These are phyloP conservation scores for Zosterops pallidus DNA, from an alignment of 2,113 vertebrate genomes.

Conservation along the genomic window DNA sequence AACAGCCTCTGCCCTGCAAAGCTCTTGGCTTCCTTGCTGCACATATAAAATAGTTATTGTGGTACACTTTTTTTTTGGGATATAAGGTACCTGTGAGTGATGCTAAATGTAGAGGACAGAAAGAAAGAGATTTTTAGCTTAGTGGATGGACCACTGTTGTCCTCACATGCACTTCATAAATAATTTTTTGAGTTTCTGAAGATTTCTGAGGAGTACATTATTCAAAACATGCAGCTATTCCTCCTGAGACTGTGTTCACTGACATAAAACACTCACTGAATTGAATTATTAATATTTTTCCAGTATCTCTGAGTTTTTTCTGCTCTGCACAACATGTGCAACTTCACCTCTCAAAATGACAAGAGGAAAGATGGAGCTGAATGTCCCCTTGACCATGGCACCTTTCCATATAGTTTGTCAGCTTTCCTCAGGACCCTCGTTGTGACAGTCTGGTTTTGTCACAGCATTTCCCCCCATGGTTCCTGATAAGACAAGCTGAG, in stretches of 20 bases:
- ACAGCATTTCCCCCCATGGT: not conserved
- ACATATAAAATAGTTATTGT: not conserved
- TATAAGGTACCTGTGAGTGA: not conserved
- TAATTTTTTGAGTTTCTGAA: not conserved
- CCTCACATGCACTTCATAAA: slow-evolving; percentile 17
- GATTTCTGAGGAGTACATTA: slow-evolving; percentile 4
- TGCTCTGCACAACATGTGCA: not conserved
- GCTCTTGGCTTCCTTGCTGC: not conserved
- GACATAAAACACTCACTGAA: not conserved
- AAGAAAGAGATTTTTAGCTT: not conserved
- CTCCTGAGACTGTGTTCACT: not conserved
- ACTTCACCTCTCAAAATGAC: not conserved
- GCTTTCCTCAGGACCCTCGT: not conserved
- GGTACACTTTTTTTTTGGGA: not conserved
- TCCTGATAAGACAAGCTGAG: not conserved
- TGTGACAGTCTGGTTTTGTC: not conserved
- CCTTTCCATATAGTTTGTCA: not conserved
- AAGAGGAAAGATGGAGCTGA: not conserved
- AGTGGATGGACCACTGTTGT: not conserved
- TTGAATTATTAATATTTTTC: slow-evolving; percentile 28
- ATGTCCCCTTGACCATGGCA: not conserved
- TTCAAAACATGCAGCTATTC: not conserved
- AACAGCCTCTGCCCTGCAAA: not conserved
- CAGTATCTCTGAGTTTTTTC: not conserved
- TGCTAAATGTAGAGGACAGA: not conserved